Base-by-base conservation (phyloP, 2,888 invertebrate species). In the Villa cingulata region DNA sequence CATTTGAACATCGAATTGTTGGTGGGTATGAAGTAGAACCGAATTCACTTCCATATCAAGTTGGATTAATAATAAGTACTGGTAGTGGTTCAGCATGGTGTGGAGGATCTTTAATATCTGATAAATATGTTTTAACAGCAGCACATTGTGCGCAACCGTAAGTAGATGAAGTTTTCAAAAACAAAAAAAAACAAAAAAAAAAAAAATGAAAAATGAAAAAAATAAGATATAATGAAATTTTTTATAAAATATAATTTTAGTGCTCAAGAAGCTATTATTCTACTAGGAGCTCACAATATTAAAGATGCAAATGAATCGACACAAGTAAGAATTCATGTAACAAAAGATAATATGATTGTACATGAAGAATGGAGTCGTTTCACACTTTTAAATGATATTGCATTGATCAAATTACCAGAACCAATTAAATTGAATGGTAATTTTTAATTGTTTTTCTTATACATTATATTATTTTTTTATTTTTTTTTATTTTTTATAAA, bases 321-420 rank as follows among this genome's bases (percentile, higher is more conserved):
- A 34, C 47, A 41, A 34, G 38, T 41, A n/a, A 37, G 38, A 45
- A 38, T 63, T 39, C 55, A 56, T 36, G 57, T 61, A 2, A 41
- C 51, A 34, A 50, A 42, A 0, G 48, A 45, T 19, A 46, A 58
- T 41, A 56, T 63, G 9, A 57, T 61, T 29, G 62, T 70, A 4
- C 72, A 73, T 52, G 63, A 66, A 46, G 34, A 58, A 0, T 71
- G 66, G 63, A 54, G 61, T 18, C 17, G 61, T 1, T 27, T 51
- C 2, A 59, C 57, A 15, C 54, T 46, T 14, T 3, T 16, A 29
- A 46, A 49, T 36, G 50, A 52, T 40, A 50, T 52, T 38, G 52
- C 45, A 15, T 38, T 51, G 27, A 45, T 52, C 10, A 46, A 41
- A 16, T 41, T 52, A 1, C 47, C 52, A 16, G 27, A 37, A 12